phyloP scores from a whole-genome alignment of 2,797 vertebrate species.

The Bradypus variegatus region DNA sequence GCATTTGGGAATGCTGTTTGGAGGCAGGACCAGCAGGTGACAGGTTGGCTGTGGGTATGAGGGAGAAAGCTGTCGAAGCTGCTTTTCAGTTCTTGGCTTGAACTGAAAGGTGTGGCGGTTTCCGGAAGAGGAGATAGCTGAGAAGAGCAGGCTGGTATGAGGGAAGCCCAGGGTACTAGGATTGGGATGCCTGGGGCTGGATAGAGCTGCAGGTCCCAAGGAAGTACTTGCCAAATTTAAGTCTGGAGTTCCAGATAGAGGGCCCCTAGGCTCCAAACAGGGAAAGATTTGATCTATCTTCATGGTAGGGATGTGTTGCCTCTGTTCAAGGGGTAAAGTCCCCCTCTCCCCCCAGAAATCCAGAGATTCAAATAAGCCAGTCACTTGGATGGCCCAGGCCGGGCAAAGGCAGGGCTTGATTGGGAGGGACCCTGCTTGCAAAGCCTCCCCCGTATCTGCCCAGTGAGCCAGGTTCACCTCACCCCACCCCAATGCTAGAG shows the following conservation, averaged over 20 bases:
- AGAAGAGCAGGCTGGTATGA: neutral
- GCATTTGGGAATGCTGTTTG: neutral
- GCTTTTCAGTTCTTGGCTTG: neutral
- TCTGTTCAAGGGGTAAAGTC: neutral
- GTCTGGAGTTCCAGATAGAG: neutral
- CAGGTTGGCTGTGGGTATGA: neutral
- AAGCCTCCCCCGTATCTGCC: neutral
- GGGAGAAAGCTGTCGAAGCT: neutral
- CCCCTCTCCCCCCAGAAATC: neutral
- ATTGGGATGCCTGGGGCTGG: neutral
- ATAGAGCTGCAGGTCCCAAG: neutral
- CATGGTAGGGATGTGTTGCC: neutral
- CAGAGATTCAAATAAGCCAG: neutral
- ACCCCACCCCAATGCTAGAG: neutral
- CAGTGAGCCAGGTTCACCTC: neutral
- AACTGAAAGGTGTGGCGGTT: neutral
- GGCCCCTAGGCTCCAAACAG: neutral
- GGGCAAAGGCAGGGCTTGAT: neutral
- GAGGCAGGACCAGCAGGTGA: conserved; percentile 47
- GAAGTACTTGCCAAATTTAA: neutral
- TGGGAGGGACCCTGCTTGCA: neutral
- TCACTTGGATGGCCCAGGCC: neutral
- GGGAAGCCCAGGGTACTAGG: neutral
- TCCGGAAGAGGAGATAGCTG: conserved; percentile 2
- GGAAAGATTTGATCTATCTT: neutral